Base-by-base conservation (phyloP, 2,888 invertebrate genomes). In the Temnothorax rugatulus region DNA sequence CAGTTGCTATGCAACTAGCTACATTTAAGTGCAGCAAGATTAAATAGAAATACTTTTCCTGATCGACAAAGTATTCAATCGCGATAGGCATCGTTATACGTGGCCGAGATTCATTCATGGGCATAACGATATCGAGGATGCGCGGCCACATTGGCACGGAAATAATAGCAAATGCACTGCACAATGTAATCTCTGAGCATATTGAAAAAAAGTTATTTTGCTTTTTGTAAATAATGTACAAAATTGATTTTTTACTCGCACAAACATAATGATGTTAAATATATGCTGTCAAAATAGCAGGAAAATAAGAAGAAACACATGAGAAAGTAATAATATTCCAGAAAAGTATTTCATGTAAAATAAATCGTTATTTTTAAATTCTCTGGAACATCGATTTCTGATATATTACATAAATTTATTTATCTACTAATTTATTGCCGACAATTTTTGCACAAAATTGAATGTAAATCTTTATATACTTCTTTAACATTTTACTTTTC, bases 11-110 rank as follows among this genome's bases (percentile, higher is more conserved):
- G 41, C 15, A 52, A 41, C 2, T 0, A 13, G 25, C 25, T 25
- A 2, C 18, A 8, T 52, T 15, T 9, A 18, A 5, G 25, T 76
- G 64, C 0, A 76, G 13, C 1, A 76, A 18, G 21, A 76, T 21
- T 4, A 76, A 38, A 76, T 52, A 64, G 11, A 21, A 64, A 64
- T 76, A 76, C 4, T 76, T 47, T 18, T 63, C 11, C 0, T 38
- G 47, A 52, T 64, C 38, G 7, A 64, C 2, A 29, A 76, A 76
- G 5, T 76, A 76, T 18, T 50, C 52, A 13, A 13, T 52, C 7
- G 11, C 4, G 3, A 63, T 21, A 2, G 21, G 21, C 13, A 63
- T 13, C 4, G 2, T 29, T 29, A 1, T 0, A 41, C 0, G 7
- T 59, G 25, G 0, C 1, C 21, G 63, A 47, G 75, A 63, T 11